Evolutionary conservation across 2,888 invertebrate genomes (phyloP).

Genomic region (Auanema freiburgensis): DNA sequence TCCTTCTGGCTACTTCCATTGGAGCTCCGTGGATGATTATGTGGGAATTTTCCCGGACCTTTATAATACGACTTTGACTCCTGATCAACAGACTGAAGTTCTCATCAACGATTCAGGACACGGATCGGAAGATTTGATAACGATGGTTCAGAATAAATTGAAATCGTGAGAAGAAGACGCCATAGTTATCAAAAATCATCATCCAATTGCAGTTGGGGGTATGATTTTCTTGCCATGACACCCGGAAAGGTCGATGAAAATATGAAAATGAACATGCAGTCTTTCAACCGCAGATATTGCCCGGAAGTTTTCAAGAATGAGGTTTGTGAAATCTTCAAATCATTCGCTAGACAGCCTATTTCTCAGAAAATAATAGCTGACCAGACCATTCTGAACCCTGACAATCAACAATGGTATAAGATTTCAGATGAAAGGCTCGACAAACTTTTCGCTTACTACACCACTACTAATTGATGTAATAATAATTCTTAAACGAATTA

Average conservation of each 20-base stretch:
- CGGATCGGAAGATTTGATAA: neutral
- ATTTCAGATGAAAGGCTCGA: conserved; percentile 18
- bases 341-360: neutral
- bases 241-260: conserved; percentile 16
- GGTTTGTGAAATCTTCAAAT: too few relatives aligned
- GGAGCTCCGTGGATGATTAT: conserved; percentile 5
- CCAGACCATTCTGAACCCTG: neutral
- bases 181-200: too few relatives aligned
- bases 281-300: neutral
- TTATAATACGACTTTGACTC: conserved; percentile 9
- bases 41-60: conserved; percentile 12
- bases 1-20: conserved; percentile 19
- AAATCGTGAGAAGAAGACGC: neutral
- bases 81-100: conserved; percentile 2
- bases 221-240: conserved; percentile 11
- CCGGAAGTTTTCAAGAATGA: conserved; percentile 2
- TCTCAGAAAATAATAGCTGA: neutral
- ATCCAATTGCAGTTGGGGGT: conserved; percentile 14
- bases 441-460: conserved; percentile 1
- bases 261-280: conserved; percentile 12
- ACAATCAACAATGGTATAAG: conserved; percentile 15
- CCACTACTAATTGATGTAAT: too few relatives aligned
- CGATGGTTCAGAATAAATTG: neutral
- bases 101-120: conserved; percentile 2
- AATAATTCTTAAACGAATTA: too few relatives aligned